phyloP scores from a whole-genome alignment of 2,113 vertebrate genomes.

The Hassar affinis region DNA sequence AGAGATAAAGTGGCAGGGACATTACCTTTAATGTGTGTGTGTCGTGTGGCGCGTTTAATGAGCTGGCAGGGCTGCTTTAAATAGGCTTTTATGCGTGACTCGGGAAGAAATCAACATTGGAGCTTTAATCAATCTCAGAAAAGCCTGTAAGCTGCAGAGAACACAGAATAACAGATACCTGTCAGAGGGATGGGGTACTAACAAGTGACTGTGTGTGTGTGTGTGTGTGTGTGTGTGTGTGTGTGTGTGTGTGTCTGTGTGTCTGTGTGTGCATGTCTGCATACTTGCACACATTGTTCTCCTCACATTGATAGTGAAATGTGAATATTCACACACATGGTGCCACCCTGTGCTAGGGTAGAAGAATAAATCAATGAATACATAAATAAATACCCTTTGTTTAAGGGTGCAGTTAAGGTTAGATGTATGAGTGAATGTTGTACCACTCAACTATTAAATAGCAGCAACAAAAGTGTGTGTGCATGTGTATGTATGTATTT shows the following conservation, averaged over 20 bases:
- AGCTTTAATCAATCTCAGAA: conserved; percentile 53
- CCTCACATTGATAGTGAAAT: background rate
- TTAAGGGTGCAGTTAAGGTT: background rate
- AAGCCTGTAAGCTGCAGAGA: conserved; percentile 44
- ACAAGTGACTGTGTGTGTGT: conserved; percentile 18
- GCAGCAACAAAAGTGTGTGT: background rate
- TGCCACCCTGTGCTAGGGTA: no score
- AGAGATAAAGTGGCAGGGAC: conserved; percentile 49
- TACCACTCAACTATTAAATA: background rate
- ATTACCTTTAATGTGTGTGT: conserved; percentile 57
- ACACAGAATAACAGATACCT: conserved; percentile 37
- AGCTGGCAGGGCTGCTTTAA: conserved; percentile 47
- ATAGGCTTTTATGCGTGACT: conserved; percentile 47
- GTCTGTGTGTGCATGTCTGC: background rate
- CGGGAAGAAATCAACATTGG: conserved; percentile 44
- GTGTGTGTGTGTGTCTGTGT: background rate
- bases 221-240: conserved; percentile 9
- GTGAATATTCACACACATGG: background rate
- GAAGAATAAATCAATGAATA: background rate
- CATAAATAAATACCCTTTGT: background rate
- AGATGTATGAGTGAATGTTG: background rate
- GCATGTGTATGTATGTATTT: background rate
- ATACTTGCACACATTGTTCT: conserved; percentile 10
- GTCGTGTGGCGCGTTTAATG: conserved; percentile 49
- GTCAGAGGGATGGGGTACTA: conserved; percentile 36